phyloP scores from a whole-genome alignment of 2,113 vertebrate species.

The Tragelaphus buxtoni region DNA sequence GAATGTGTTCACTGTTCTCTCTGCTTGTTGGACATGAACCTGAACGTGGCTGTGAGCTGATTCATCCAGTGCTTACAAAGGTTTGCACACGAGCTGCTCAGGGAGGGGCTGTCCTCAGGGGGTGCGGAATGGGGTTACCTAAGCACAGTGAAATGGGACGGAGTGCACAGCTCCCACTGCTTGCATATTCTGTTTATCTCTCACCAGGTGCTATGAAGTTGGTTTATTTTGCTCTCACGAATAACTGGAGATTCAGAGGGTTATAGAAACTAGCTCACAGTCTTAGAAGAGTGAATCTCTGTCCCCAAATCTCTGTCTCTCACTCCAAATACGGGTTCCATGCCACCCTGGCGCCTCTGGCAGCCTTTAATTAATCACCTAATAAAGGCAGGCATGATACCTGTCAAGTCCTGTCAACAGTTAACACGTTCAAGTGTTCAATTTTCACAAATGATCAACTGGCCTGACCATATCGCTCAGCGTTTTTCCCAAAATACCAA shows the following conservation, averaged over 20 bases:
- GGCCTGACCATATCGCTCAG: background rate
- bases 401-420: constrained; percentile 24
- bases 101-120: background rate
- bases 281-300: background rate
- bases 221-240: background rate
- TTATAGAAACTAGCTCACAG: constrained; percentile 16
- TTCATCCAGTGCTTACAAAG: background rate
- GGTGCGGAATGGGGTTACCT: background rate
- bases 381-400: constrained; percentile 3
- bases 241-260: constrained; percentile 25
- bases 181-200: background rate
- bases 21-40: background rate
- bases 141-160: accelerated
- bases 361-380: constrained; percentile 50
- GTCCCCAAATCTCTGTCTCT: background rate
- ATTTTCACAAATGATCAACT: constrained; percentile 9
- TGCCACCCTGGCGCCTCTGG: background rate
- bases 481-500: background rate
- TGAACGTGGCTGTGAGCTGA: background rate
- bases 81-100: background rate
- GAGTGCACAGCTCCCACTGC: background rate
- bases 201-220: background rate
- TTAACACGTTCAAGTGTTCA: background rate
- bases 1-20: background rate
- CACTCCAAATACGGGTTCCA: background rate